Evolutionary conservation across 2,113 vertebrate genomes (phyloP), one percentile per base, ranked within the genome.

Genomic region (Pelecanoides urinatrix): DNA sequence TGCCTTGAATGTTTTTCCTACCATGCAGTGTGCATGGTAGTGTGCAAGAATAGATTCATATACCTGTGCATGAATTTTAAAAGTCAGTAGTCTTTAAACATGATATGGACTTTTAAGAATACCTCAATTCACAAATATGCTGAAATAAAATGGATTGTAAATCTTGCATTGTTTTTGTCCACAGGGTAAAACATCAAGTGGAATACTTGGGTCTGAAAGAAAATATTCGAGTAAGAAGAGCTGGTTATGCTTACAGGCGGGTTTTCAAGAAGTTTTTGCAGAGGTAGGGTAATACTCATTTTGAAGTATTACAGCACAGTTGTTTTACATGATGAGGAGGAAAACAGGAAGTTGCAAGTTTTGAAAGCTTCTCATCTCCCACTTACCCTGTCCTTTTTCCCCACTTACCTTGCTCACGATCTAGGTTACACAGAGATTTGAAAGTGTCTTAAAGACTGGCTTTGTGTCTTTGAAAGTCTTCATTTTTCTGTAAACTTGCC

Each of bases 191-290:
- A 96, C 99, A 99, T 95, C 99, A 99, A 94, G 99, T 99, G 65
- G 99, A 99, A 88, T 99, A 99, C 92, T 98, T 99, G 62, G 99
- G 99, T 81, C 98, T 99, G 93, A 99, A 99, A 96, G 99, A 99
- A 95, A 99, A 99, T 84, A 99, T 99, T 90, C 97, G 99, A 22
- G 99, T 99, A 53, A 98, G 99, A 95, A 98, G 99, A 98, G 99
- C 99, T 92, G 99, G 99, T 62, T 99, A 99, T 19, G 99, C 99
- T 87, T 99, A 99, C 95, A 98, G 99, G 84, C 98, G 99, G 53
- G 72, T 99, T 91, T 99, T 99, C 98, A 98, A 97, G 96, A 99
- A 99, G 97, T 99, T 99, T 97, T 98, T 99, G 65, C 99, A 99
- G 97, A 99, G 99, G 99, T 99, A 97, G 84, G 25, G 42, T 82